phyloP scores from a whole-genome alignment of 2,888 invertebrate species.

The Sphaerophoria taeniata region DNA sequence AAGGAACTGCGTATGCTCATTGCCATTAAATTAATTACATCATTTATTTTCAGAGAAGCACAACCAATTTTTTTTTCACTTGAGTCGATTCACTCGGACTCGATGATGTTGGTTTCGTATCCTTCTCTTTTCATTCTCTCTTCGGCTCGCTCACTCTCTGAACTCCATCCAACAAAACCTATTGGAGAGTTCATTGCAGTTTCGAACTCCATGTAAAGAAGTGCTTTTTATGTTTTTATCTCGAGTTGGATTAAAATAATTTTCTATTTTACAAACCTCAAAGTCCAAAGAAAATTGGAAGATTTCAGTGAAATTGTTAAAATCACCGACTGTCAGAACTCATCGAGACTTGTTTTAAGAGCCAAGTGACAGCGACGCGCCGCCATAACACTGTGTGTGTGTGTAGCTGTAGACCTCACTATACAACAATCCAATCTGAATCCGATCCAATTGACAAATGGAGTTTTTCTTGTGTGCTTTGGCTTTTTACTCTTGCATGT shows the following conservation, averaged over 20 bases:
- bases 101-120: neutral
- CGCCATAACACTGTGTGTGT: slow-evolving; percentile 59
- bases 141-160: slow-evolving; percentile 46
- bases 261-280: neutral
- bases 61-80: slow-evolving; percentile 42
- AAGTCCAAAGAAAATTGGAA: slow-evolving; percentile 22
- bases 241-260: slow-evolving; percentile 27
- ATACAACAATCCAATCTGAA: slow-evolving; percentile 56
- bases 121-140: slow-evolving; percentile 9
- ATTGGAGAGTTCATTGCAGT: slow-evolving; percentile 70
- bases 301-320: neutral
- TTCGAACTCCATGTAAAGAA: slow-evolving; percentile 71
- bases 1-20: slow-evolving; percentile 73
- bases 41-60: slow-evolving; percentile 75
- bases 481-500: slow-evolving; percentile 69
- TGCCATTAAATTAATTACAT: slow-evolving; percentile 77
- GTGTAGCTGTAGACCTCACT: slow-evolving; percentile 43
- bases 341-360: slow-evolving; percentile 51
- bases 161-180: slow-evolving; percentile 68
- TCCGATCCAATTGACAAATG: slow-evolving; percentile 69
- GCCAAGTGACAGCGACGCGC: slow-evolving; percentile 63
- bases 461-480: slow-evolving; percentile 50
- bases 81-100: neutral
- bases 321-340: slow-evolving; percentile 15
- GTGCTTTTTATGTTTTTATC: slow-evolving; percentile 59